Percentiles rank a stretch among this genome's conserved stretches.
Conservation (phyloP, 2,113 vertebrate genomes). For the Myrmecobius fasciatus region DNA sequence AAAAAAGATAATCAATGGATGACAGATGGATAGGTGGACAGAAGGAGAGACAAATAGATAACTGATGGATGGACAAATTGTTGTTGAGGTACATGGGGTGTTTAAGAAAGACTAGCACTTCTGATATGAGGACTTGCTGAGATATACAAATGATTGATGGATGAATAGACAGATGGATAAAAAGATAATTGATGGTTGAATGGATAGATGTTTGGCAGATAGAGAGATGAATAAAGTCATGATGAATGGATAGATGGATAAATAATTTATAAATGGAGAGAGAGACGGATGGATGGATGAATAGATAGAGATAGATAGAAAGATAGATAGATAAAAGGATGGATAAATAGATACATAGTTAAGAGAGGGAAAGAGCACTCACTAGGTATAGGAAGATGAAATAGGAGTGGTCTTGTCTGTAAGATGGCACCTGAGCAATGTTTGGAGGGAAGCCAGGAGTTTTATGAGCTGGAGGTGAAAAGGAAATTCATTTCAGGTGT, state of each 20-base stretch:
- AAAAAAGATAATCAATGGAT: not conserved
- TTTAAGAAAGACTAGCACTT: too few relatives aligned
- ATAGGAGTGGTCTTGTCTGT: not conserved
- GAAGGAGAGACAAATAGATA: too few relatives aligned
- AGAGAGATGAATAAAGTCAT: not conserved
- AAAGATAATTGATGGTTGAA: too few relatives aligned
- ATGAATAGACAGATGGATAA: too few relatives aligned
- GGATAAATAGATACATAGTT: not conserved
- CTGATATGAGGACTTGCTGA: too few relatives aligned
- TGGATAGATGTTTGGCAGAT: too few relatives aligned
- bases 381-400: not conserved
- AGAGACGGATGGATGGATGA: not conserved
- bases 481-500: not conserved
- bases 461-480: not conserved
- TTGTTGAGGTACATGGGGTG: not conserved
- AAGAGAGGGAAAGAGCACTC: not conserved
- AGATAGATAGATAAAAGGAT: too few relatives aligned
- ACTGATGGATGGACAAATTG: not conserved
- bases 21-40: too few relatives aligned
- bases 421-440: not conserved
- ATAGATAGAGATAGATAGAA: too few relatives aligned
- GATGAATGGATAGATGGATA: too few relatives aligned
- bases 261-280: too few relatives aligned
- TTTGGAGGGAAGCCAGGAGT: not conserved
- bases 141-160: not conserved